These are phyloP conservation scores for Rostratula benghalensis DNA, from an alignment of 2,113 vertebrate genomes.

Conservation along the genomic window DNA sequence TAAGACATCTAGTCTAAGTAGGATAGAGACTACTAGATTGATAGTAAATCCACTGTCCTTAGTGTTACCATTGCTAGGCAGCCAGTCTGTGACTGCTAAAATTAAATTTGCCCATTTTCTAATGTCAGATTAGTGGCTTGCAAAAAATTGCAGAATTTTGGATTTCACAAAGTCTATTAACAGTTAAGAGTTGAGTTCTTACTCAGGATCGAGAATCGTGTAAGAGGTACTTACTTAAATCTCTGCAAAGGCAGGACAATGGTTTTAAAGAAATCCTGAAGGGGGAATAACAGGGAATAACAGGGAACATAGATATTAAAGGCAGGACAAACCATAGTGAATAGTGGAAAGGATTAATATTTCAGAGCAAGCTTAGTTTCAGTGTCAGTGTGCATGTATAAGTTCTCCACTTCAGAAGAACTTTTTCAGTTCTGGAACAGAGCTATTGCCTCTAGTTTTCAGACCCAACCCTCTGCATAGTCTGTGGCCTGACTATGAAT, in stretches of 20 bases:
- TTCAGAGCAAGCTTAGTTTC: neutral
- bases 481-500: neutral
- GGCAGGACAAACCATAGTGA: neutral
- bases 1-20: neutral
- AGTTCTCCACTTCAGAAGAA: neutral
- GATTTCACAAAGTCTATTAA: neutral
- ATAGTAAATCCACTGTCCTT: neutral
- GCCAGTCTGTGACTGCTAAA: neutral
- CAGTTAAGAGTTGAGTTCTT: neutral
- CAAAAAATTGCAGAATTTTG: neutral
- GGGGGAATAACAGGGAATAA: neutral
- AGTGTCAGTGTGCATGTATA: neutral
- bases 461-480: neutral
- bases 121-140: neutral
- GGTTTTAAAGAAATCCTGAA: neutral
- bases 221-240: neutral
- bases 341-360: neutral
- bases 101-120: neutral
- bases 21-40: neutral
- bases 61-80: neutral
- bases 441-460: neutral
- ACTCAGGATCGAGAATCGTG: neutral
- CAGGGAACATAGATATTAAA: neutral
- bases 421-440: neutral
- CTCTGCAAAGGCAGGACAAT: neutral